These are phyloP conservation scores for Cyprinodon brontotheroides DNA, from an alignment of 2,113 vertebrate species.

Conservation along the genomic window DNA sequence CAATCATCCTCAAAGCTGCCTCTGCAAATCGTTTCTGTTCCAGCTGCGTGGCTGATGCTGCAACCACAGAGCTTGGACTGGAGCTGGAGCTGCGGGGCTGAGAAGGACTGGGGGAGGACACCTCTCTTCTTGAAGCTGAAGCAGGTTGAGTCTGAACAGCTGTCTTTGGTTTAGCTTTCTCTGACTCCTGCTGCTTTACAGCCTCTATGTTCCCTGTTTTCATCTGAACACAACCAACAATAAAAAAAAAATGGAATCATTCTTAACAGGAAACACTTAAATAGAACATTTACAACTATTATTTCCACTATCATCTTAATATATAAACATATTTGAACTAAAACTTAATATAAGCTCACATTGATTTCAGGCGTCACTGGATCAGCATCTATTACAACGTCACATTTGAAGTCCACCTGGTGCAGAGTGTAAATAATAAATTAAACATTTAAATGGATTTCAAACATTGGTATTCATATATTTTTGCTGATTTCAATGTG, in stretches of 20 bases:
- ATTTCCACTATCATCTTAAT: neutral
- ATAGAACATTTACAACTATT: neutral
- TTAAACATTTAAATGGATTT: neutral
- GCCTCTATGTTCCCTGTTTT: neutral
- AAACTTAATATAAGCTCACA: conserved; percentile 15
- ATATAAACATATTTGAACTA: neutral
- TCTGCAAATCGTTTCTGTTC: conserved; percentile 67
- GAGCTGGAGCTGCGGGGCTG: conserved; percentile 31
- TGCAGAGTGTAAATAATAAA: conserved; percentile 23
- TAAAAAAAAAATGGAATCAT: neutral
- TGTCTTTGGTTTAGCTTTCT: conserved; percentile 25
- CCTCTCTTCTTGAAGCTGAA: conserved; percentile 15
- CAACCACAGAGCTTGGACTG: conserved; percentile 18
- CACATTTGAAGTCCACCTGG: conserved; percentile 73
- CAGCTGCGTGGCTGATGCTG: neutral
- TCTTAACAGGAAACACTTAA: neutral
- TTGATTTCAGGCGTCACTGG: conserved; percentile 61
- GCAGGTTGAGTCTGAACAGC: neutral
- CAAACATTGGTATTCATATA: neutral
- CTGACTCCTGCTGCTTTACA: conserved; percentile 4
- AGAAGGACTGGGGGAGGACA: conserved; percentile 25
- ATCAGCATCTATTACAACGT: conserved; percentile 72
- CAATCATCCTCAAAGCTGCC: conserved; percentile 77
- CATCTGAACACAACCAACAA: conserved; percentile 21
- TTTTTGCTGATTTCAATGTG: neutral